Evolutionary conservation across 1,140 invertebrate species (phyloP), one percentile per base, ranked within the genome.

Genomic region (Platyura marginata): DNA sequence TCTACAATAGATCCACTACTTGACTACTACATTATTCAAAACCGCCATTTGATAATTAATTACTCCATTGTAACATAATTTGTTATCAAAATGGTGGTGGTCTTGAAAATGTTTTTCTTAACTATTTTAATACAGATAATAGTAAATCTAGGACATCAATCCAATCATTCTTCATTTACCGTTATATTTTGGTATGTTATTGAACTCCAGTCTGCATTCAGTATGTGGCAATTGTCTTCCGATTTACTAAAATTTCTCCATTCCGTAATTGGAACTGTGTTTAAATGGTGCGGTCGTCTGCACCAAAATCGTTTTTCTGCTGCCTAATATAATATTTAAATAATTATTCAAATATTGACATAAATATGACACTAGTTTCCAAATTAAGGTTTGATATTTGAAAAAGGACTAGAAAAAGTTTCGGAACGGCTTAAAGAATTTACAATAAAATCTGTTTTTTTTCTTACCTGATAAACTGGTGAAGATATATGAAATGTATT

Each of bases 401-500:
- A 41, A 15, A 18, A 18, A 41, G 21, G 15, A 3, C 11, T 18
- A 16, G n/a, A 32, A 16, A 11, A 3, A 19, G 9, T n/a, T n/a
- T n/a, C n/a, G n/a, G 3, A 41, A 23, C 11, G 15, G 21, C 13
- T 25, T 8, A 21, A 21, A 42, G 25, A 10, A 3, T 13, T 21
- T 10, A 13, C 20, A 21, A 15, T 2, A 21, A 5, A 38, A 38
- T 20, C 4, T 34, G 32, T 4, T 38, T 3, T 38, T 38, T 9
- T 21, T 18, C 62, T 66, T 48, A 69, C 67, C 49, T 70, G 69
- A 54, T 79, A 79, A 2, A 75, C 74, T 3, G 75, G 69, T 29
- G 71, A 68, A 55, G 77, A 77, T 51, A 81, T 79, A 54, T 81
- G 78, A 62, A 78, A 80, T 15, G 79, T 80, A 49, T 79, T 79